These are phyloP conservation scores for Amazona guildingii DNA, from an alignment of 2,113 vertebrate genomes.

Conservation along the genomic window DNA sequence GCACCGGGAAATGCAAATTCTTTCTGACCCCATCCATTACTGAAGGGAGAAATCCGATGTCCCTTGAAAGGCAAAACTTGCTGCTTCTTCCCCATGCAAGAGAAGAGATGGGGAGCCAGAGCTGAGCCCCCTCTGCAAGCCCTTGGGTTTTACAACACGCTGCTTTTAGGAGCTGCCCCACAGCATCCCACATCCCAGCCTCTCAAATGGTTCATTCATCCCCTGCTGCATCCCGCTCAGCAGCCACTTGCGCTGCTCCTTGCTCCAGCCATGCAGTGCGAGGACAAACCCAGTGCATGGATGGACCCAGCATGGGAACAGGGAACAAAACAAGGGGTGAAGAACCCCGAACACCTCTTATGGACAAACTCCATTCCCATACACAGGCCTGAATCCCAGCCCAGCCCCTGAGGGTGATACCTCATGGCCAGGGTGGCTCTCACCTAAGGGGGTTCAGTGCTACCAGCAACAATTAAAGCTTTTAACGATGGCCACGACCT, in stretches of 20 bases:
- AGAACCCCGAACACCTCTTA: not conserved
- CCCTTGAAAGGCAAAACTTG: not conserved
- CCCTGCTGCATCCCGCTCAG: not conserved
- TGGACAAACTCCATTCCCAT: not conserved
- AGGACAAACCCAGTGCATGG: not conserved
- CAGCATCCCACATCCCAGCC: not conserved
- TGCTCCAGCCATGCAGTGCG: fast-evolving
- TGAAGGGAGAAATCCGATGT: not conserved
- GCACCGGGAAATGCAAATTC: not conserved
- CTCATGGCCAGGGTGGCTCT: not conserved
- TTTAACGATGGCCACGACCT: not conserved
- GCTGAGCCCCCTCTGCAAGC: not conserved
- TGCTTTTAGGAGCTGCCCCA: not conserved
- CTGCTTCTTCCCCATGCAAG: fast-evolving
- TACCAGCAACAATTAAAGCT: conserved; percentile 20
- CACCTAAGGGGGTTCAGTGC: not conserved
- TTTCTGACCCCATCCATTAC: not conserved
- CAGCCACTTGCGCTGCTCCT: not conserved
- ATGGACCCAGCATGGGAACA: fast-evolving
- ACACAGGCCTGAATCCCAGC: not conserved
- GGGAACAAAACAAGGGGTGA: not conserved
- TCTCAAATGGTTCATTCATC: not conserved
- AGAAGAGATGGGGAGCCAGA: fast-evolving
- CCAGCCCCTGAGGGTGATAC: not conserved
- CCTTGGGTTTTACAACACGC: fast-evolving